Conservation (phyloP, 1,140 invertebrate genomes). For the Drosophila aff. region DNA sequence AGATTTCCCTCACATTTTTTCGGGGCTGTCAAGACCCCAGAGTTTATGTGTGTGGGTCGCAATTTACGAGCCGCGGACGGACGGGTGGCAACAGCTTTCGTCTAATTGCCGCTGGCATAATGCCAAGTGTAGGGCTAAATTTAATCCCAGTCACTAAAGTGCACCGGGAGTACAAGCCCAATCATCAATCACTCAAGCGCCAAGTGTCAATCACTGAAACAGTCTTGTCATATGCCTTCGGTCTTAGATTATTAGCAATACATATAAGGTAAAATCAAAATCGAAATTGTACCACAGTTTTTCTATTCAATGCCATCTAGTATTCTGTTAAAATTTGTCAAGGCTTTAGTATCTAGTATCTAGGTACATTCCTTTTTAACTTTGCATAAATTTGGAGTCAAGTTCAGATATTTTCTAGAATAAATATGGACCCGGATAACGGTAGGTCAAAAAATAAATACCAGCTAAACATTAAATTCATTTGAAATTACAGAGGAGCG, state of each 20-base stretch:
- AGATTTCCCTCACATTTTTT: constrained; percentile 17
- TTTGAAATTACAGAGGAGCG: neutral
- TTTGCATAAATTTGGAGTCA: neutral
- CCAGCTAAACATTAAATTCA: too few species aligned
- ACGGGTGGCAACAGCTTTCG: constrained; percentile 41
- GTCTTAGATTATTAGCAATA: neutral
- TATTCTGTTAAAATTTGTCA: neutral
- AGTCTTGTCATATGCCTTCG: neutral
- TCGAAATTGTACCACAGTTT: too few species aligned
- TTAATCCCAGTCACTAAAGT: constrained; percentile 30
- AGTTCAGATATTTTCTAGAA: accelerated
- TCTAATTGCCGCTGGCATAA: constrained; percentile 71
- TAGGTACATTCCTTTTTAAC: neutral
- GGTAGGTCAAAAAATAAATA: neutral
- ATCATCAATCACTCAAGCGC: constrained; percentile 32
- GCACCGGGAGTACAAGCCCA: constrained; percentile 21
- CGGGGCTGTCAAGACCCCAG: constrained; percentile 53
- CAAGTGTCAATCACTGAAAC: constrained; percentile 10
- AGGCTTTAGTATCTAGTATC: neutral
- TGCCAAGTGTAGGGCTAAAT: constrained; percentile 53
- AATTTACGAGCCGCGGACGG: constrained; percentile 55
- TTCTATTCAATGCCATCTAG: neutral
- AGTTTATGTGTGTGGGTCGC: constrained; percentile 36
- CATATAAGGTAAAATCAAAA: neutral
- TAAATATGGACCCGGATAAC: neutral